These are phyloP conservation scores for Silurus glanis DNA, from an alignment of 2,113 vertebrate species.

Conservation along the genomic window DNA sequence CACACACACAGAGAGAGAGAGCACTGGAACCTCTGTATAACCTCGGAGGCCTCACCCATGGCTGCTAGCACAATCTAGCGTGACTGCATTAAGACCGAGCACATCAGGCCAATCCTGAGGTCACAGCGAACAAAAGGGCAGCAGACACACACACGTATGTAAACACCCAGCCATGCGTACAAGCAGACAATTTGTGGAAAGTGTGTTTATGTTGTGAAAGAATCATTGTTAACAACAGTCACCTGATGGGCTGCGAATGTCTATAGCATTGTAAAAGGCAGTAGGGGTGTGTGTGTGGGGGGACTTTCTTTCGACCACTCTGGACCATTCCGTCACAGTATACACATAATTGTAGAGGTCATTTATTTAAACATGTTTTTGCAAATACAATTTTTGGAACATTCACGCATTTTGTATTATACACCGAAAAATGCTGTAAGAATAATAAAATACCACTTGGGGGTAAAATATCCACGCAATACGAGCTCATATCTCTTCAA, in stretches of 20 bases:
- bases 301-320: neutral
- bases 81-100: conserved; percentile 14
- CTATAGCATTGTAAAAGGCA: conserved; percentile 8
- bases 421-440: neutral
- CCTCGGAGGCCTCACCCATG: conserved; percentile 13
- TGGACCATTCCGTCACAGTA: neutral
- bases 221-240: conserved; percentile 48
- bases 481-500: conserved; percentile 18
- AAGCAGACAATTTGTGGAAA: conserved; percentile 24
- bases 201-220: conserved; percentile 39
- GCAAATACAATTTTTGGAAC: neutral
- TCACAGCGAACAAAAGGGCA: conserved; percentile 36
- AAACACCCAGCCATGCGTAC: neutral
- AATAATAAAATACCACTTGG: neutral
- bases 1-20: neutral
- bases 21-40: neutral
- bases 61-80: conserved; percentile 41
- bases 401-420: neutral
- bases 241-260: conserved; percentile 49
- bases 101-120: conserved; percentile 24
- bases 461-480: conserved; percentile 3
- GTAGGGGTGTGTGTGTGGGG: neutral
- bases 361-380: neutral
- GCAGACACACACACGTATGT: neutral
- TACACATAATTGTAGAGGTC: neutral